Evolutionary conservation across 1,140 invertebrate species (phyloP).

Genomic region (Drosophila gunungcola): DNA sequence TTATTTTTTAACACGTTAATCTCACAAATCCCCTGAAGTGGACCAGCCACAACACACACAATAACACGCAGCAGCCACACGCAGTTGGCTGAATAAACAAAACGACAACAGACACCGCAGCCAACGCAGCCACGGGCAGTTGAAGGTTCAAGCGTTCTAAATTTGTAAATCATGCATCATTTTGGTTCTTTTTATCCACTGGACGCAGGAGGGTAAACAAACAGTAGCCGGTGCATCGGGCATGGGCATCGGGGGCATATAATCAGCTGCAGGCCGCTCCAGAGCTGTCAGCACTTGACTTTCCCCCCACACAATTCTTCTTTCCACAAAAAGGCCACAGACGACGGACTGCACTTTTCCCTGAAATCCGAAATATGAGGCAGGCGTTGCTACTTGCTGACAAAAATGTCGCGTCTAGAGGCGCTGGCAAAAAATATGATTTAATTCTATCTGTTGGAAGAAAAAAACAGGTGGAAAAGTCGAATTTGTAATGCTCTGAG

Average conservation of each 20-base stretch:
- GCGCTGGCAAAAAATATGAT: conserved; percentile 53
- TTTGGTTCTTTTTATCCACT: conserved; percentile 44
- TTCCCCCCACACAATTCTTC: not conserved
- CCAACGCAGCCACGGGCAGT: conserved; percentile 51
- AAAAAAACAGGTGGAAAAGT: not conserved
- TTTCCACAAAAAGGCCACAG: conserved; percentile 10
- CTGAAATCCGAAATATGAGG: conserved; percentile 63
- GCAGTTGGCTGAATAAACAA: conserved; percentile 75
- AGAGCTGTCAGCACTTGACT: conserved; percentile 74
- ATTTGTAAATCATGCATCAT: conserved; percentile 64
- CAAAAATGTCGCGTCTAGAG: conserved; percentile 69
- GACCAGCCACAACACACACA: conserved; percentile 51
- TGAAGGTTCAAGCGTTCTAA: conserved; percentile 50
- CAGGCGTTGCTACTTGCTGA: conserved; percentile 56
- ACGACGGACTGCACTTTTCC: conserved; percentile 53
- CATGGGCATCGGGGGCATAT: conserved; percentile 33
- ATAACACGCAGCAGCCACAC: conserved; percentile 57
- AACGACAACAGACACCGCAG: conserved; percentile 45
- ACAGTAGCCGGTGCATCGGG: conserved; percentile 53
- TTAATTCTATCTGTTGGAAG: conserved; percentile 4
- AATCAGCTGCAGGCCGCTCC: conserved; percentile 68
- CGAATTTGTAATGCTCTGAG: conserved; percentile 29
- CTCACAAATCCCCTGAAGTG: conserved; percentile 78
- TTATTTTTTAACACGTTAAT: conserved; percentile 83
- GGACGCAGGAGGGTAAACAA: conserved; percentile 78